These are phyloP conservation scores for Eriosoma lanigerum DNA, from an alignment of 1,140 invertebrate species.

Conservation along the genomic window DNA sequence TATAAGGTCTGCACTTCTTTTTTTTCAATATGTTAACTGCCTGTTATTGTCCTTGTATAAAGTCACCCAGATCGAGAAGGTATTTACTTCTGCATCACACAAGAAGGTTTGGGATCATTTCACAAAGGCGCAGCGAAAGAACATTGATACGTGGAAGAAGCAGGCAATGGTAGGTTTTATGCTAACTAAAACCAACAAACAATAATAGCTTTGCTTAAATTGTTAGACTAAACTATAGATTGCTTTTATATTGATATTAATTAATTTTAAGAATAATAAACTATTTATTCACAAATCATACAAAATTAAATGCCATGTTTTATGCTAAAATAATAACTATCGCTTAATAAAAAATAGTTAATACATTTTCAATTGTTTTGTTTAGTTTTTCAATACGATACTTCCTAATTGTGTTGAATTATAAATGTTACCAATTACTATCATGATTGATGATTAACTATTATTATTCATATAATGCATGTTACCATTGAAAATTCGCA, in stretches of 20 bases:
- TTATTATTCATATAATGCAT: slow-evolving; percentile 18
- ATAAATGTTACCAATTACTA: neutral
- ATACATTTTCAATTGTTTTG: neutral
- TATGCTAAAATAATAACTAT: neutral
- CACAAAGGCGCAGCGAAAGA: slow-evolving; percentile 96
- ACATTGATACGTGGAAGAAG: slow-evolving; percentile 97
- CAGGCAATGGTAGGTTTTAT: slow-evolving; percentile 86
- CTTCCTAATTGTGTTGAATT: neutral
- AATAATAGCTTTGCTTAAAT: slow-evolving; percentile 44
- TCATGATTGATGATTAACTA: neutral
- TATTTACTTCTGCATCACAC: slow-evolving; percentile 89
- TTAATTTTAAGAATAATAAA: neutral
- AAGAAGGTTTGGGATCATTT: slow-evolving; percentile 99
- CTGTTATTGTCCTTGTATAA: slow-evolving; percentile 58
- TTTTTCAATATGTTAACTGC: slow-evolving; percentile 46
- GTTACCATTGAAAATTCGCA: neutral
- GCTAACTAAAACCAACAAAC: slow-evolving; percentile 38
- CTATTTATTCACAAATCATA: neutral
- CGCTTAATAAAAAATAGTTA: neutral
- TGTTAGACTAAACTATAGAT: neutral
- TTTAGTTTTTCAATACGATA: neutral
- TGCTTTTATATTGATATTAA: slow-evolving; percentile 9
- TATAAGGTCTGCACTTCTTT: slow-evolving; percentile 3
- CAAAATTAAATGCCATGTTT: neutral
- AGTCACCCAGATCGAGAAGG: slow-evolving; percentile 98